These are phyloP conservation scores for Nipponacmea schrenckii DNA, from an alignment of 2,888 invertebrate species.

Conservation along the genomic window DNA sequence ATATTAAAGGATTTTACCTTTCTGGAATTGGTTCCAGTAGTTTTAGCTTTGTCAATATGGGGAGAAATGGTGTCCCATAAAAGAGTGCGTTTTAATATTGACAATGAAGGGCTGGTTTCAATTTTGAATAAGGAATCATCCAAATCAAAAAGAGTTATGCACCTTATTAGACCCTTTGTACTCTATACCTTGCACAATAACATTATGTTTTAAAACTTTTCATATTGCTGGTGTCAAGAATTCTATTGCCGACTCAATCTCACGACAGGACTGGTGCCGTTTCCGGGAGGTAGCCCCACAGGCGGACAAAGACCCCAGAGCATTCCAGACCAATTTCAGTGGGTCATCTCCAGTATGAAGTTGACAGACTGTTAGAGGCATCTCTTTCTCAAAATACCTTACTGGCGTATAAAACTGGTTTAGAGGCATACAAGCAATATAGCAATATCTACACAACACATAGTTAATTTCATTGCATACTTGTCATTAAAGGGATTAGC, in stretches of 20 bases:
- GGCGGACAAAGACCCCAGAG: not conserved
- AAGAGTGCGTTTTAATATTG: conserved; percentile 10
- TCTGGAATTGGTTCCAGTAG: conserved; percentile 17
- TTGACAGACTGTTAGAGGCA: not conserved
- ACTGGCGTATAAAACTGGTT: not conserved
- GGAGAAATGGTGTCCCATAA: not conserved
- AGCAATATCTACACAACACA: not conserved
- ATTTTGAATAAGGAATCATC: conserved; percentile 7
- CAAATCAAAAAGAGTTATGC: conserved; percentile 10
- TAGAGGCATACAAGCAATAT: not conserved
- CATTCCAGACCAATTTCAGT: not conserved
- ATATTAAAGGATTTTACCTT: conserved; percentile 11
- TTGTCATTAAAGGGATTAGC: not conserved
- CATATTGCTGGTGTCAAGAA: not conserved
- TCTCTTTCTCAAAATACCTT: not conserved
- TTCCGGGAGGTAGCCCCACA: not conserved
- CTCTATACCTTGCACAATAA: not conserved
- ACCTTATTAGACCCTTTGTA: not conserved
- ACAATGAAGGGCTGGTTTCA: conserved; percentile 11
- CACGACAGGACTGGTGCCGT: not conserved
- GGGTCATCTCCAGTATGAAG: not conserved
- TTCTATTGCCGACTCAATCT: not conserved
- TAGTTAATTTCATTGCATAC: not conserved
- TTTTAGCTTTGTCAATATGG: conserved; percentile 8
- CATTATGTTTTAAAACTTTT: conserved; percentile 9